A percentile compares a stretch with the other conserved stretches of the same genome.
Conservation (phyloP, 2,888 invertebrate species). For the Eupithecia subumbrata region DNA sequence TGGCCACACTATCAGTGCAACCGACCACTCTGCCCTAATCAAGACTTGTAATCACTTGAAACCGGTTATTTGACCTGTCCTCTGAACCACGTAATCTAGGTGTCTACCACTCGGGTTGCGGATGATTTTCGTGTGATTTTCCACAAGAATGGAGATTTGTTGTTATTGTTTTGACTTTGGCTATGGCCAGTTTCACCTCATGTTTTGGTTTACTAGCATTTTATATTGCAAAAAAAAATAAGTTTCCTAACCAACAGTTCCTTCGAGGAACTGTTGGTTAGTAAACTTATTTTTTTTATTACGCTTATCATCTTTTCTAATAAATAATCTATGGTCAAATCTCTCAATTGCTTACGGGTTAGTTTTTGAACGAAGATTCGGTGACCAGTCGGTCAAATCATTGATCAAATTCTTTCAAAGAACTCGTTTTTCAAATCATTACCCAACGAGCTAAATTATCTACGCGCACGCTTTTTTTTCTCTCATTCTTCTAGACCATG, state of each 20-base stretch:
- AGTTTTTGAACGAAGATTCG: not conserved
- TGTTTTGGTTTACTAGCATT: not conserved
- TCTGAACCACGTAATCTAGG: conserved; percentile 24
- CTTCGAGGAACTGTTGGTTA: no score
- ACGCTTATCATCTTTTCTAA: not conserved
- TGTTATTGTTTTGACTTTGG: not conserved
- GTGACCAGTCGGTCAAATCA: not conserved
- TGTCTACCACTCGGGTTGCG: conserved; percentile 25
- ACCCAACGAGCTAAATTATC: no score
- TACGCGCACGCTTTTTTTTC: no score
- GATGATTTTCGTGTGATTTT: conserved; percentile 27
- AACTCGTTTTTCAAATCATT: not conserved
- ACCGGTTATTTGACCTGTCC: conserved; percentile 39
- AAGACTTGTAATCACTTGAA: conserved; percentile 21
- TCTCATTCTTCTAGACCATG: no score
- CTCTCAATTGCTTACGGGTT: not conserved
- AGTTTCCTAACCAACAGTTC: no score
- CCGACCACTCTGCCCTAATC: conserved; percentile 13
- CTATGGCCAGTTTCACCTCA: not conserved
- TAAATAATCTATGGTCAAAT: not conserved
- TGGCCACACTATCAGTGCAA: conserved; percentile 26
- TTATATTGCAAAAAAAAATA: not conserved
- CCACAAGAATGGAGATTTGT: not conserved
- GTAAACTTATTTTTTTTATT: no score
- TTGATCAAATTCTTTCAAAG: not conserved